These are phyloP conservation scores for Esox niger DNA, from an alignment of 2,113 vertebrate genomes.

Conservation along the genomic window DNA sequence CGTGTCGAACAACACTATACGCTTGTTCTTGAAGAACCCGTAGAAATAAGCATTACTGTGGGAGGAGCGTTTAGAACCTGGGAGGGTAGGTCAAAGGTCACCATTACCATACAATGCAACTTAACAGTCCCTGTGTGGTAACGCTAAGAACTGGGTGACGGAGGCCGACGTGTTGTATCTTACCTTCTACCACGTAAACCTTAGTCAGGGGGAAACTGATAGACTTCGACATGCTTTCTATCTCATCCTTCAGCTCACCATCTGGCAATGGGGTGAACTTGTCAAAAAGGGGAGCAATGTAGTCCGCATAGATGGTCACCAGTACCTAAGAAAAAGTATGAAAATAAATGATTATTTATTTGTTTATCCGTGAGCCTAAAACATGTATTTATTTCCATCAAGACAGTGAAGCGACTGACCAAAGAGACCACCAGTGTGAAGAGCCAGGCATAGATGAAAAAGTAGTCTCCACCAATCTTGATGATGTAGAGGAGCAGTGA, in stretches of 20 bases:
- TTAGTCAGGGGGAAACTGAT: slow-evolving; percentile 96
- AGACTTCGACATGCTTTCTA: slow-evolving; percentile 89
- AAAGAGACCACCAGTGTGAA: slow-evolving; percentile 93
- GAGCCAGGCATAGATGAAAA: slow-evolving; percentile 99
- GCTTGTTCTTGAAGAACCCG: slow-evolving; percentile 98
- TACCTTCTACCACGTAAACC: slow-evolving; percentile 98
- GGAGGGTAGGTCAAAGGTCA: slow-evolving; percentile 18
- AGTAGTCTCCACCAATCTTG: slow-evolving; percentile 97
- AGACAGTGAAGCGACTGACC: slow-evolving; percentile 79
- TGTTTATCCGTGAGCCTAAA: background rate
- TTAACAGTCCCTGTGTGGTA: no score
- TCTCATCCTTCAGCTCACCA: slow-evolving; percentile 89
- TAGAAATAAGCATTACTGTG: slow-evolving; percentile 99
- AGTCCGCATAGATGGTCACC: slow-evolving; percentile 98
- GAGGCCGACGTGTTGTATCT: background rate
- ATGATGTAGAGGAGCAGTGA: slow-evolving; percentile 96
- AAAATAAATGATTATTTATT: background rate
- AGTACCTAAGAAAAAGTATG: slow-evolving; percentile 79
- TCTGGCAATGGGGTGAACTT: slow-evolving; percentile 95
- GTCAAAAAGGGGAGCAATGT: slow-evolving; percentile 97
- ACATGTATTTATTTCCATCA: no score
- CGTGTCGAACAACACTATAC: slow-evolving; percentile 96
- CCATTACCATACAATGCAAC: background rate
- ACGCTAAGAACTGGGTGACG: no score
- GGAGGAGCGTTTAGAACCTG: slow-evolving; percentile 96